Evolutionary conservation across 2,888 invertebrate species (phyloP).

Genomic region (Stenurella melanura): DNA sequence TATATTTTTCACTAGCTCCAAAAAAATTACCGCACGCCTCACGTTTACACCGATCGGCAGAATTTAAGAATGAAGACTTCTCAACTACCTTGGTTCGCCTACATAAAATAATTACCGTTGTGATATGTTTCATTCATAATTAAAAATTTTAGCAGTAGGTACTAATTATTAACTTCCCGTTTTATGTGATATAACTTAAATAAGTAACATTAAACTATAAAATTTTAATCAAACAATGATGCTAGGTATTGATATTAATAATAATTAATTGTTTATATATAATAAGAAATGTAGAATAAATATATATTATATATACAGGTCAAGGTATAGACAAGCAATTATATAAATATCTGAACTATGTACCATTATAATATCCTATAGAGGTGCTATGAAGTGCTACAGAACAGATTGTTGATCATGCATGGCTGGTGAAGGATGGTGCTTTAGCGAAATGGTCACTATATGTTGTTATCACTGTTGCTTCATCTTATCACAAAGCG

Average conservation of each 20-base stretch:
- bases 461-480: constrained; percentile 33
- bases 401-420: constrained; percentile 23
- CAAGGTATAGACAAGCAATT: constrained; percentile 21
- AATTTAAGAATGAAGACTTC: not conserved
- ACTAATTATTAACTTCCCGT: not conserved
- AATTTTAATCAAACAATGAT: not conserved
- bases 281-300: not conserved
- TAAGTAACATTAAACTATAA: not conserved
- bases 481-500: constrained; percentile 31
- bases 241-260: not conserved
- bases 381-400: constrained; percentile 29
- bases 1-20: not conserved
- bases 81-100: not conserved
- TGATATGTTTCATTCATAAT: not conserved
- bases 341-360: constrained; percentile 22
- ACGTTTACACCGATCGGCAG: not conserved
- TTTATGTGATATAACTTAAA: not conserved
- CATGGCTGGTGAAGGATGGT: constrained; percentile 23
- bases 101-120: not conserved
- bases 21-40: not conserved
- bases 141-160: not conserved
- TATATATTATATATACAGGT: not conserved
- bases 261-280: not conserved
- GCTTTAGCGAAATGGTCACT: constrained; percentile 28
- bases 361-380: constrained; percentile 28